Base-by-base conservation (phyloP, 2,888 invertebrate genomes). In the Gymnocheta viridis region DNA sequence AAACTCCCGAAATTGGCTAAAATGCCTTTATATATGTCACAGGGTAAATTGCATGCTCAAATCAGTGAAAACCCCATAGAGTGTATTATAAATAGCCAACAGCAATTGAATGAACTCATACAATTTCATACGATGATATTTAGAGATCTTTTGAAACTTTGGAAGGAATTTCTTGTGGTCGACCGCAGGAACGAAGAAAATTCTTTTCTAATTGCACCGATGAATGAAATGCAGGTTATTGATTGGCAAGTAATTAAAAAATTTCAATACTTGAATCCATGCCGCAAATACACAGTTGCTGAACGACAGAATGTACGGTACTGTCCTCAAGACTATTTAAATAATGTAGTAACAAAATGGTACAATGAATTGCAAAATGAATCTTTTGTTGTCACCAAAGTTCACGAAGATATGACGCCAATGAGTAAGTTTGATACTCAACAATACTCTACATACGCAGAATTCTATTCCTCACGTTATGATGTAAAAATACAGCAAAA, bases 311-410 rank as follows among this genome's bases (percentile, higher is more conserved):
- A 91, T 0, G 90, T 94, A 62, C 83, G 89, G 0, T 94, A 96
- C 10, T 92, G 92, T 0, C 91, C 93, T 10, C 93, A 94, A 44
- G 93, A 93, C 22, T 97, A 96, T 90, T 92, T 94, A 32, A 93
- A 96, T 86, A 94, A 94, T 54, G 95, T 99, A 0, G 96, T 99
- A 0, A 94, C 95, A 82, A 98, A 98, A 0, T 97, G 96, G 94
- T 99, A 99, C 90, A 93, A 95, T 86, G 91, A 92, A 12, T 90
- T 89, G 14, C 92, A 93, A 1, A 91, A 93, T 60, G 90, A 91
- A 62, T 93, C 93, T 24, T 96, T 96, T 89, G 92, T 96, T 29
- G 96, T 97, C 0, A 94, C 95, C 0, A 93, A 94, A 87, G 94
- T 97, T 6, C 93, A 95, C 51, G 92, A 94, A 10, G 93, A 96